Evolutionary conservation across 2,113 vertebrate genomes (phyloP), one percentile per base, ranked within the genome.

Genomic region (Cyphomyrus plagiostoma): DNA sequence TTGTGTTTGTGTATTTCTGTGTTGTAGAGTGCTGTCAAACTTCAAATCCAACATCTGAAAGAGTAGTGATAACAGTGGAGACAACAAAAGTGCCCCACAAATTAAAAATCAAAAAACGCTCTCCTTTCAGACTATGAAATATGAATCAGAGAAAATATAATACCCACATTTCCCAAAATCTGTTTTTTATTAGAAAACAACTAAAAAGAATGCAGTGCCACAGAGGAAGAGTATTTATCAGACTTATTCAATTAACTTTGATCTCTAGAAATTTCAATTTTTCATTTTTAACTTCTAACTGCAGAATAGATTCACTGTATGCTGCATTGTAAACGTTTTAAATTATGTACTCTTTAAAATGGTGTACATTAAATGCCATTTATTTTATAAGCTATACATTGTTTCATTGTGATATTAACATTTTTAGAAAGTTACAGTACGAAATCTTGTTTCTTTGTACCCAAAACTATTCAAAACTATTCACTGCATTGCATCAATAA

Each of bases 181-280:
- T 89, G 88, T 35, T 84, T 58, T 58, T 13, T 42, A 89, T 89
- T 89, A 89, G 11, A 84, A 89, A 84, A 56, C 35, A 83, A 83
- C 48, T 17, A 45, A 42, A 84, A 83, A 35, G 35, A 82, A 58
- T n/a, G 77, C 8, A 30, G 26, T 15, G 48, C 11, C 26, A 82
- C 48, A 89, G 49, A 89, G 21, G 21, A 5, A 56, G 39, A 52
- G 23, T 89, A 62, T 83, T 58, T 89, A 62, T 83, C 88, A 49
- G 80, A 89, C 77, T 84, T 89, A 89, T 89, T 89, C 88, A 89
- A 89, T 89, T 85, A 89, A 84, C 77, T 89, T 89, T 89, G 88
- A 84, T 84, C 88, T 89, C 19, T 9, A 58, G 88, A 89, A 89
- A 89, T 58, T 52, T 85, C 88, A 17, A 85, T 89, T 77, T 89